Evolutionary conservation across 1,140 invertebrate species (phyloP).

Genomic region (Drosophila virilis): DNA sequence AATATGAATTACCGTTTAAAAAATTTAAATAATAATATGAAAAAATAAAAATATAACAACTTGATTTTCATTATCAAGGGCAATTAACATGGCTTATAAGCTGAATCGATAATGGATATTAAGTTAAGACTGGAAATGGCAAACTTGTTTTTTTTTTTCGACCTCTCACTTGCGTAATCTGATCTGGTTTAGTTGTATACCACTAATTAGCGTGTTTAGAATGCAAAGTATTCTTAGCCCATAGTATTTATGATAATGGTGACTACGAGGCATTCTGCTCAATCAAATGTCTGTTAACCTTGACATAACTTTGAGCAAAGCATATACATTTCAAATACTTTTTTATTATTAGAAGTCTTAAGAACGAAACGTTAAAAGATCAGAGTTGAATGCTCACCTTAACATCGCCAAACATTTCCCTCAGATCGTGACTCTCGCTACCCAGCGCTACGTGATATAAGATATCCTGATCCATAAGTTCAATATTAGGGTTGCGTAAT

Average conservation of each 20-base stretch:
- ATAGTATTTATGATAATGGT: background rate
- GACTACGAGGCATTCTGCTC: background rate
- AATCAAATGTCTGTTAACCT: background rate
- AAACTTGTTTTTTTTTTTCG: conserved; percentile 11
- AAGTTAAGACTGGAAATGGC: background rate
- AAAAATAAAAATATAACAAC: background rate
- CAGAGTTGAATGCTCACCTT: conserved; percentile 88
- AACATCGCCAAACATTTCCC: conserved; percentile 98
- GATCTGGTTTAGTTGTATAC: background rate
- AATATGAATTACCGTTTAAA: background rate
- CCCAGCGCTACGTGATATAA: conserved; percentile 97
- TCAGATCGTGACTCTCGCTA: conserved; percentile 95
- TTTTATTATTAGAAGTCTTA: background rate
- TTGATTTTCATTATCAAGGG: conserved; percentile 34
- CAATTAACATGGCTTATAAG: conserved; percentile 8
- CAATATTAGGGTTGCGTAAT: conserved; percentile 94
- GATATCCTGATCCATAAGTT: conserved; percentile 96
- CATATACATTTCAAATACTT: background rate
- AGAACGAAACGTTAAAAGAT: background rate
- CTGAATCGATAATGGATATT: background rate
- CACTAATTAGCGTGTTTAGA: conserved; percentile 4
- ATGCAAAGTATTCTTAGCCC: conserved; percentile 13
- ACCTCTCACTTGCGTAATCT: background rate
- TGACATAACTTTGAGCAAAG: background rate
- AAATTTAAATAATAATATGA: background rate